A percentile compares a stretch with the other conserved stretches of the same genome.
Conservation (phyloP, 1,140 invertebrate species). For the Macrotrachela quadricornifera region DNA sequence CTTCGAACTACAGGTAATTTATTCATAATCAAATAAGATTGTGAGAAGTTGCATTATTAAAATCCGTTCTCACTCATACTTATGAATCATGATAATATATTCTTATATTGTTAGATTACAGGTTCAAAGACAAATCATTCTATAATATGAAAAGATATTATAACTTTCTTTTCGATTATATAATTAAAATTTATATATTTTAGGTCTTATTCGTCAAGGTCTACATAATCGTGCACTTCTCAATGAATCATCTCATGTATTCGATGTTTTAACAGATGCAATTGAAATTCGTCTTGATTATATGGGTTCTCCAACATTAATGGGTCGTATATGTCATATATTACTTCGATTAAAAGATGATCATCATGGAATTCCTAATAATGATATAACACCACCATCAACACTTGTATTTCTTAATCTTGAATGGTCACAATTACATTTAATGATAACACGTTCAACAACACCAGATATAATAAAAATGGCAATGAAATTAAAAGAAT, state of each 20-base stretch:
- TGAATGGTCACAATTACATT: conserved; percentile 75
- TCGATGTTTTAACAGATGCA: conserved; percentile 58
- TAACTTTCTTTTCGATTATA: too few relatives aligned
- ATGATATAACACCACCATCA: background rate
- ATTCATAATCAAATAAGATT: too few relatives aligned
- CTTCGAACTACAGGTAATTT: too few relatives aligned
- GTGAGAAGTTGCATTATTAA: too few relatives aligned
- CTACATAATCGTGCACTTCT: conserved; percentile 33
- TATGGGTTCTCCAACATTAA: conserved; percentile 72
- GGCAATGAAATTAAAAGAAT: conserved; percentile 83
- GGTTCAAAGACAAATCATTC: too few relatives aligned
- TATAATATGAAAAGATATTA: too few relatives aligned
- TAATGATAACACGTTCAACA: conserved; percentile 83
- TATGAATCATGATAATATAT: too few relatives aligned
- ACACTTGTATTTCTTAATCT: conserved; percentile 63
- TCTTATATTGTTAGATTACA: too few relatives aligned
- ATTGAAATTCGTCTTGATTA: conserved; percentile 74
- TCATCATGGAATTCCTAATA: conserved; percentile 30
- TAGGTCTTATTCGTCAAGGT: conserved; percentile 51
- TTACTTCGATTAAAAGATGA: conserved; percentile 28
- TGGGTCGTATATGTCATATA: conserved; percentile 62
- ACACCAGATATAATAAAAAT: conserved; percentile 86
- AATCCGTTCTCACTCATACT: too few relatives aligned
- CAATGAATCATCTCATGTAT: conserved; percentile 43
- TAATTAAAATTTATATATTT: background rate